Base-by-base conservation (phyloP, 2,888 invertebrate genomes). In the Lysandra bellargus region DNA sequence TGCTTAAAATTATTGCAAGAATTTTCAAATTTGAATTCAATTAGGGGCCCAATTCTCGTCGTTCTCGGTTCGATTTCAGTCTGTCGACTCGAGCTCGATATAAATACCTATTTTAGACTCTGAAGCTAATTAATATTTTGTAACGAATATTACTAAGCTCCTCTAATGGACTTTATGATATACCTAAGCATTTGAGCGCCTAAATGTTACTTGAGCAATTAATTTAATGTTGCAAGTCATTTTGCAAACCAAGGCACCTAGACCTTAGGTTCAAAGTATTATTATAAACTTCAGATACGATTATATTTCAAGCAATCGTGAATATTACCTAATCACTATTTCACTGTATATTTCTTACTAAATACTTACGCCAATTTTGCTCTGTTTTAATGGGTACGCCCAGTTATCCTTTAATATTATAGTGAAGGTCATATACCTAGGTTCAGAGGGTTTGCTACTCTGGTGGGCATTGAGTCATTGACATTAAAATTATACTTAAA, bases 191-290 rank as follows among this genome's bases (percentile, higher is more conserved):
- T 61, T n/a, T 23, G 7, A 4, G 23, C 7, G 61, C 61, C 61
- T 61, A 61, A 61, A 61, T 61, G 61, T 23, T 61, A 61, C 61
- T 61, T 23, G 61, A 61, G 61, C 61, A 61, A 61, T 61, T n/a
- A 61, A 60, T 17, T 60, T 6, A 60, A 61, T 7, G 23, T 61
- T 61, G 61, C 61, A 61, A 61, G 57, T 57, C 4, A 57, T 57
- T 57, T 17, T 17, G 17, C 57, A 57, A 17, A 57, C 17, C 57
- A 14, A 61, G 61, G 61, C 61, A 61, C 61, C 61, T 61, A 61
- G 23, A 7, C 61, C 61, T 61, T 30, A 64, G 61, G 61, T 64
- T 64, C 61, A 64, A 64, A 64, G 61, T 64, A 2, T 6, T 17
- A n/a, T 17, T 57, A 23, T 23, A 64, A 57, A 17, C 57, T 57